Evolutionary conservation across 2,797 vertebrate genomes (phyloP), one percentile per base, ranked within the genome.

Genomic region (Adelosebastes latens): DNA sequence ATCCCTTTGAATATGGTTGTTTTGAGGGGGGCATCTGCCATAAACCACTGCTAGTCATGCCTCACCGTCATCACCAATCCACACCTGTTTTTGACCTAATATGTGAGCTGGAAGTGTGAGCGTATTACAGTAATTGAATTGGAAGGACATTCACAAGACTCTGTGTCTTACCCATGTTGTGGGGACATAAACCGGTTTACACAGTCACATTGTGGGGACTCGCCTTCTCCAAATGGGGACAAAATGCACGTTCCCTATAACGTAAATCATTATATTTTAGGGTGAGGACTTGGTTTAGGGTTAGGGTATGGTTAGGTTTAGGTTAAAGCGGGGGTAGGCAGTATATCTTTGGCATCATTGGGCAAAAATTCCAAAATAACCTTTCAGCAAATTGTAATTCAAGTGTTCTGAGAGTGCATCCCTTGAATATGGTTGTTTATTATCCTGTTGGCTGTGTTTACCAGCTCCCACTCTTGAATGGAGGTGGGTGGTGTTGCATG

Each of bases 71-170:
- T 70, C 88, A 80, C 86, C 86, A 81, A 87, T 79, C 76, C 72
- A 84, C 89, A 87, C 91, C 86, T 90, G 88, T 92, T 90, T 79
- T 56, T 65, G 25, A 46, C 67, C 81, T 61, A 75, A 85, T 72
- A 68, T 72, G 69, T 67, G 70, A 67, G 77, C 64, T 88, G 72
- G 60, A 86, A 77, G 69, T 72, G 49, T 52, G 12, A 66, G 25
- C 12, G 22, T 80, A 79, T 90, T 77, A 82, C 24, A 80, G 68
- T 81, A 81, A 84, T 67, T 88, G 72, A 85, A 36, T 7, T 10
- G 32, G 65, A 80, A 80, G 72, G 72, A 55, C 75, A 49, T 63
- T 74, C 61, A 75, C 68, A 62, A 72, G 13, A 52, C 65, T 16
- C 2, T 73, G 2, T 46, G 2, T 42, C 14, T 42, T 42, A 42